Percentiles rank a stretch among this genome's conserved stretches.
Conservation (phyloP, 1,140 invertebrate genomes). For the Phthorimaea operculella region DNA sequence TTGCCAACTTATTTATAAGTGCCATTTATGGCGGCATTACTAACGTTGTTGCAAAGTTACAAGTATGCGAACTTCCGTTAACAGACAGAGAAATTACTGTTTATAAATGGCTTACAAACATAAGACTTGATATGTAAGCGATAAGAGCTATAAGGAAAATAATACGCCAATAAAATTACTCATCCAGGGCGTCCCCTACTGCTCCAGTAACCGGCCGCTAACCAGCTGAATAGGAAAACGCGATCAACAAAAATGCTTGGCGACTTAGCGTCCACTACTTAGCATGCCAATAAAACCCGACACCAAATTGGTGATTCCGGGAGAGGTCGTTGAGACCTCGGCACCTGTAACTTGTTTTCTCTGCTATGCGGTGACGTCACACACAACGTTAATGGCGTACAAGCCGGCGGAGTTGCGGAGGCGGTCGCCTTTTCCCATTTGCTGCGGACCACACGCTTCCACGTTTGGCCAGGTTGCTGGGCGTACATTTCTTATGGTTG, state of each 20-base stretch:
- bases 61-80: too few relatives aligned
- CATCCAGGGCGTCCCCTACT: too few relatives aligned
- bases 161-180: too few relatives aligned
- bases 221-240: not conserved
- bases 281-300: conserved; percentile 1
- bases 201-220: too few relatives aligned
- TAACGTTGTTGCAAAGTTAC: too few relatives aligned
- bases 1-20: too few relatives aligned
- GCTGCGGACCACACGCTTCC: conserved; percentile 24
- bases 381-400: conserved; percentile 29
- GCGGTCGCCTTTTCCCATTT: conserved; percentile 24
- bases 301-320: conserved; percentile 14
- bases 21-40: too few relatives aligned
- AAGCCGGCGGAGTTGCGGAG: conserved; percentile 38
- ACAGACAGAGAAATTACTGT: too few relatives aligned
- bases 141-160: too few relatives aligned
- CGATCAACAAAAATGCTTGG: not conserved
- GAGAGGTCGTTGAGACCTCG: conserved; percentile 27
- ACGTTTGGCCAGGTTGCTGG: conserved; percentile 37
- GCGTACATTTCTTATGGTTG: conserved; percentile 50
- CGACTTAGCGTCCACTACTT: not conserved
- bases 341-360: conserved; percentile 55
- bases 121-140: too few relatives aligned
- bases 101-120: too few relatives aligned
- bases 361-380: conserved; percentile 51